Evolutionary conservation across 2,113 vertebrate species (phyloP).

Genomic region (Haemorhous mexicanus): DNA sequence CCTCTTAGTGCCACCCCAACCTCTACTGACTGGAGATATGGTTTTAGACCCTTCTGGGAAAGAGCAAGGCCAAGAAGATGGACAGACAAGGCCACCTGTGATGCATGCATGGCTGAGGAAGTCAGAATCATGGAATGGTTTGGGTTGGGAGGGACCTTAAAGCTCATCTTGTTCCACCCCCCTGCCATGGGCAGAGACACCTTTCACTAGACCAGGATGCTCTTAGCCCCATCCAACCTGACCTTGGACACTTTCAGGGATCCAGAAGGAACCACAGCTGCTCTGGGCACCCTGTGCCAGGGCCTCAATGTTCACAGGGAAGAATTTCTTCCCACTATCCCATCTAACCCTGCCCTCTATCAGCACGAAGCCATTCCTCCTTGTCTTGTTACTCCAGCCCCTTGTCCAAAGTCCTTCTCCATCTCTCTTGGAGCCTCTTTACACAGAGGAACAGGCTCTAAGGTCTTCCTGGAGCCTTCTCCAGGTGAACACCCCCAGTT

Average conservation of each 20-base stretch:
- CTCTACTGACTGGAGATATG: accelerated
- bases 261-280: background rate
- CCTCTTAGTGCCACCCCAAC: background rate
- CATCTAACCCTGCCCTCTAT: background rate
- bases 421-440: background rate
- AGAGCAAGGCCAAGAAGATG: background rate
- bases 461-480: background rate
- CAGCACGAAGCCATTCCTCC: background rate
- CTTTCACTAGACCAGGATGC: accelerated
- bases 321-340: background rate
- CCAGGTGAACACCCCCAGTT: background rate
- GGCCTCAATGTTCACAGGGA: background rate
- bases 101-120: background rate
- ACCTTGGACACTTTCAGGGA: background rate
- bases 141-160: background rate
- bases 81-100: background rate
- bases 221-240: background rate
- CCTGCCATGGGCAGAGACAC: background rate
- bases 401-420: background rate
- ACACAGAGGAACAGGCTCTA: background rate
- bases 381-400: background rate
- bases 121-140: background rate
- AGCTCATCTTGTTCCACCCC: background rate
- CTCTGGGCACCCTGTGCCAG: background rate
- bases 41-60: background rate